Evolutionary conservation across 2,797 vertebrate genomes (phyloP).

Genomic region (Kryptopterus vitreolus): DNA sequence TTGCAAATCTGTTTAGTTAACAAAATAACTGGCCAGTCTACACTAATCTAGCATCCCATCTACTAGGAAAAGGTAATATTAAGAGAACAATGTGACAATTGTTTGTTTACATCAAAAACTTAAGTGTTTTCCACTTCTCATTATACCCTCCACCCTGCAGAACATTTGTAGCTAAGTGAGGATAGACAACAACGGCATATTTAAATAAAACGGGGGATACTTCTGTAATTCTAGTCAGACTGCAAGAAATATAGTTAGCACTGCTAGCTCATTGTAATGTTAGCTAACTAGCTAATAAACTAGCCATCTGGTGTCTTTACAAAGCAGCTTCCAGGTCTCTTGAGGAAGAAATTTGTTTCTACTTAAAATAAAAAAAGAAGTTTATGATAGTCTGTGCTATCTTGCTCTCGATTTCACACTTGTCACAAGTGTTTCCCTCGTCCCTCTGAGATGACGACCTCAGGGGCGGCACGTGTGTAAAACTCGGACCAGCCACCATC

Average conservation of each 20-base stretch:
- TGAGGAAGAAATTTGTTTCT: not conserved
- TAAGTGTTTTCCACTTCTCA: not conserved
- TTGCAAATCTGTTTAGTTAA: not conserved
- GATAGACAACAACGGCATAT: not conserved
- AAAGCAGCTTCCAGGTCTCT: not conserved
- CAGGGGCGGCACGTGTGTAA: constrained; percentile 78
- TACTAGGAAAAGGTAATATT: not conserved
- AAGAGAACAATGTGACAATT: not conserved
- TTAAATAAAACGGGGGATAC: not conserved
- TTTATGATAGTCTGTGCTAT: not conserved
- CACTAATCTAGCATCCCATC: not conserved
- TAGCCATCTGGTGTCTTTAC: not conserved
- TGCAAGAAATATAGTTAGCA: not conserved
- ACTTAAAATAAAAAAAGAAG: not conserved
- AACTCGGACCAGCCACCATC: constrained; percentile 92
- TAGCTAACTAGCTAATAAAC: not conserved
- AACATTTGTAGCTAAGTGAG: not conserved
- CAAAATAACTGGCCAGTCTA: not conserved
- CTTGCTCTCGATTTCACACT: not conserved
- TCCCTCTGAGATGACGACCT: constrained; percentile 77
- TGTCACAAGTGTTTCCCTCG: constrained; percentile 68
- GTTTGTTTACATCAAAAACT: too few relatives aligned
- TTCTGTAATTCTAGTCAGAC: not conserved
- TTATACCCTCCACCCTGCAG: not conserved
- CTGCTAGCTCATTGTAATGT: not conserved